Evolutionary conservation across 2,888 invertebrate genomes (phyloP).

Genomic region (Phaedon cochleariae): DNA sequence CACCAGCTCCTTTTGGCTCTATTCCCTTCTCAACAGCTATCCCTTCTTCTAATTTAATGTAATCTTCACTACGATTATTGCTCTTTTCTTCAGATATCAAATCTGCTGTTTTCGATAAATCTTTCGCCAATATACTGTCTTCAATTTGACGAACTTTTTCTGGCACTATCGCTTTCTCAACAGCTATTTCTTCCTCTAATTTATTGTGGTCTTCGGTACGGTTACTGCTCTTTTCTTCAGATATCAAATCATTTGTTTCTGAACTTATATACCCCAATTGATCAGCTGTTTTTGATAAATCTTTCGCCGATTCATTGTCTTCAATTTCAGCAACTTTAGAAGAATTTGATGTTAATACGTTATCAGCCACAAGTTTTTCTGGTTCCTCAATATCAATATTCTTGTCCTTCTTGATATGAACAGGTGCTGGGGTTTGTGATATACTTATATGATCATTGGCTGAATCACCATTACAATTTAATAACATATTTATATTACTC

Average conservation of each 20-base stretch:
- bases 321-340: background rate
- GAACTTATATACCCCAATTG: background rate
- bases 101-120: no score
- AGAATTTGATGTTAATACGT: background rate
- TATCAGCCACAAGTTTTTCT: background rate
- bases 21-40: no score
- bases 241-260: background rate
- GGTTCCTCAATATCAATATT: background rate
- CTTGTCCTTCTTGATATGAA: background rate
- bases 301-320: background rate
- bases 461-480: background rate
- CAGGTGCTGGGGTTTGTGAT: background rate
- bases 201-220: background rate
- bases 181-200: background rate
- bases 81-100: no score
- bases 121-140: no score
- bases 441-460: background rate
- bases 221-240: background rate
- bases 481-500: background rate
- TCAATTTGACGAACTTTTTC: no score
- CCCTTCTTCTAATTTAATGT: no score
- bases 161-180: no score
- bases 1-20: no score
- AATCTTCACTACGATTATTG: no score
- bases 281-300: background rate